Base-by-base conservation (phyloP, 2,888 invertebrate genomes). In the Bursaphelenchus okinawaensis region DNA sequence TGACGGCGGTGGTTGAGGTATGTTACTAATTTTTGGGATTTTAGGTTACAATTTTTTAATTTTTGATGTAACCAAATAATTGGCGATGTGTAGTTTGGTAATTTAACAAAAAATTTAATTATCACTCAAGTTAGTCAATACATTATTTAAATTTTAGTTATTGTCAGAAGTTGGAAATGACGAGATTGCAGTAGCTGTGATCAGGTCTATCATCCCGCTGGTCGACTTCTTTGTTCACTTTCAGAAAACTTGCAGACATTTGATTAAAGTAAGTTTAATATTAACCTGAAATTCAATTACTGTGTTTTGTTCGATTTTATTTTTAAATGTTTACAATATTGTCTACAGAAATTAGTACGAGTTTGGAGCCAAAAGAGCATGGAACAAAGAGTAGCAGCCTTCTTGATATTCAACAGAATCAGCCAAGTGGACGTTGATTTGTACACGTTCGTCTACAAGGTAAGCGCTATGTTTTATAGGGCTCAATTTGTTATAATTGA, bases 341-440 rank as follows among this genome's bases (percentile, higher is more conserved):
- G 40, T 16, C n/a, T 62, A 1, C 51, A 74, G 75, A 64, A 68
- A 16, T 61, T 78, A 20, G 68, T 72, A 7, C 63, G 66, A 65
- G 60, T 77, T 24, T 81, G 81, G 81, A 76, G 77, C 40, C 70
- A 78, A 1, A 76, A 77, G 63, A 73, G 74, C 22, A 68, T 77
- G 31, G 72, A 78, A 27, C 72, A 73, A 26, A 74, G 79, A 8
- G 63, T 74, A 6, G 65, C 74, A 16, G 77, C 81, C 8, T 81
- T 77, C 61, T 67, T 77, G n/a, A 75, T 60, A 9, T 31, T 73
- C 20, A 67, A 62, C 61, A 72, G 69, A 28, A 40, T 73, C 4
- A 63, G 59, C 23, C 65, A 72, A 0, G 19, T 60, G 20, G 67
- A 75, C 20, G 9, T 54, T 29, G 55, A 62, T 7, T 29, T 68